Evolutionary conservation across 2,113 vertebrate species (phyloP).

Genomic region (Tupaia chinensis): DNA sequence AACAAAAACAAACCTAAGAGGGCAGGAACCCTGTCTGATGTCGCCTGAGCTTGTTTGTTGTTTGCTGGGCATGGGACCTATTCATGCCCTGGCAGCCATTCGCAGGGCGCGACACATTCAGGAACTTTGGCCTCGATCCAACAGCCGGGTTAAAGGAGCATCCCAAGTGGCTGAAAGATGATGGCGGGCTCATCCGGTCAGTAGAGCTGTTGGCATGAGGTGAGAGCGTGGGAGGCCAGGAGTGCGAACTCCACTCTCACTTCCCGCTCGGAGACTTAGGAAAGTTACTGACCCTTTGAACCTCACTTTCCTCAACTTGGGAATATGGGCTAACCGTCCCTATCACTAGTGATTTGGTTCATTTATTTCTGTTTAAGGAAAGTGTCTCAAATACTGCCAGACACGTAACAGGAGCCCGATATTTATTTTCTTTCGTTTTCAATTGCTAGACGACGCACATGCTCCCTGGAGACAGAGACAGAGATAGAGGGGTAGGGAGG

Average conservation of each 20-base stretch:
- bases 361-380: not conserved
- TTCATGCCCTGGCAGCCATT: not conserved
- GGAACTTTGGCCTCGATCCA: not conserved
- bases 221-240: not conserved
- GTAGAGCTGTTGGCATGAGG: not conserved
- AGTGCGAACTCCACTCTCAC: not conserved
- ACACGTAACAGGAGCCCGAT: not conserved
- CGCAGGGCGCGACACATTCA: not conserved
- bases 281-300: not conserved
- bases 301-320: not conserved
- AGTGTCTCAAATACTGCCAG: not conserved
- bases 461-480: too few species aligned
- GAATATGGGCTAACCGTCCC: not conserved
- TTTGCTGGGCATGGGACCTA: not conserved
- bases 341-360: not conserved
- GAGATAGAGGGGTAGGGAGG: too few species aligned
- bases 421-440: too few species aligned
- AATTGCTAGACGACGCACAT: too few species aligned
- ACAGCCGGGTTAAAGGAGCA: not conserved
- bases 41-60: not conserved
- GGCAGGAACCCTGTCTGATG: accelerated
- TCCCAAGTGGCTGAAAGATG: not conserved
- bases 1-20: too few species aligned
- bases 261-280: not conserved
- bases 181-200: not conserved